These are phyloP conservation scores for Diadumene lineata DNA, from an alignment of 92 coral and sea anemone species.

Conservation along the genomic window DNA sequence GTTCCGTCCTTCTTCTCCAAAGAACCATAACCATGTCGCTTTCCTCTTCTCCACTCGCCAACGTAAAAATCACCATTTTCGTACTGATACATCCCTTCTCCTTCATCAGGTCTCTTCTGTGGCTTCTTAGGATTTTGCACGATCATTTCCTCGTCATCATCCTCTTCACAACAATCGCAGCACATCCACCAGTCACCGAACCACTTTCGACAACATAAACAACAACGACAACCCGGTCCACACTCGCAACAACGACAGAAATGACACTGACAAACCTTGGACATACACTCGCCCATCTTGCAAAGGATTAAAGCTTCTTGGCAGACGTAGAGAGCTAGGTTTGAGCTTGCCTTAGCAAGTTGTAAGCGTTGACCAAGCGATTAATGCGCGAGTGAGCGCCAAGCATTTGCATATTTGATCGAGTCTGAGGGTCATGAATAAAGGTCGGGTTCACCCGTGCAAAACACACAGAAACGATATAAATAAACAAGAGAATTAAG, in stretches of 20 bases:
- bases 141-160: slow-evolving; percentile 62
- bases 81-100: slow-evolving; percentile 88
- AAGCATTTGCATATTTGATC: no score
- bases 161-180: slow-evolving; percentile 82
- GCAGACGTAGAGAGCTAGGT: no score
- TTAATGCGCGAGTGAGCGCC: no score
- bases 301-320: no score
- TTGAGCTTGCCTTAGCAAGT: no score
- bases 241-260: slow-evolving; percentile 74
- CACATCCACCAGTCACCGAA: slow-evolving; percentile 98
- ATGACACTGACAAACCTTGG: slow-evolving; percentile 81
- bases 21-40: slow-evolving; percentile 81
- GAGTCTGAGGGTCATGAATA: no score
- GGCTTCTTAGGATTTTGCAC: slow-evolving; percentile 44
- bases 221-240: slow-evolving; percentile 70
- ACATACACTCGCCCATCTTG: slow-evolving; percentile 78
- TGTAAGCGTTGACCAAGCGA: no score
- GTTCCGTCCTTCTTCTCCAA: slow-evolving; percentile 75
- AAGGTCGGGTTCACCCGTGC: no score
- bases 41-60: slow-evolving; percentile 89
- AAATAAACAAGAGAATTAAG: no score
- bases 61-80: slow-evolving; percentile 85
- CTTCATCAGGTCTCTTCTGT: slow-evolving; percentile 71
- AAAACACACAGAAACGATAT: no score
- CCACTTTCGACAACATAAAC: slow-evolving; percentile 73